phyloP scores from a whole-genome alignment of 2,797 vertebrate species.

The Lepus oiostolus region DNA sequence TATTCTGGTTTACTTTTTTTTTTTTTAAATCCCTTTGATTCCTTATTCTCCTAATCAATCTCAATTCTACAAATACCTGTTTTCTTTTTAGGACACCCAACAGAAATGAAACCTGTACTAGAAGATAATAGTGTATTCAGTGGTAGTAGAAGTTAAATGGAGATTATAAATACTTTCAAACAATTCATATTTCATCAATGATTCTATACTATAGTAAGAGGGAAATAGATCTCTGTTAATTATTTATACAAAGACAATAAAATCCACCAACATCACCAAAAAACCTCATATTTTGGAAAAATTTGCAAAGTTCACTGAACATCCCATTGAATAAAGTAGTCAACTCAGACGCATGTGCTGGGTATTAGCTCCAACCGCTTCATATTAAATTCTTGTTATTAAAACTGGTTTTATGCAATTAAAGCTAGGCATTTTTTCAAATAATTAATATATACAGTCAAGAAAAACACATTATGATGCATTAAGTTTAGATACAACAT shows the following conservation, averaged over 20 bases:
- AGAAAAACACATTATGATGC: not conserved
- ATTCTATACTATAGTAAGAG: not conserved
- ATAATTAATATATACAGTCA: not conserved
- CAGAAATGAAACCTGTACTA: not conserved
- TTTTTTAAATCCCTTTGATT: not conserved
- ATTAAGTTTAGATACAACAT: not conserved
- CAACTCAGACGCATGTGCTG: not conserved
- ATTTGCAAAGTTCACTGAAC: not conserved
- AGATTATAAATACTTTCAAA: not conserved
- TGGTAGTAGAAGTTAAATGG: not conserved
- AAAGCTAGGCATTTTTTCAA: not conserved
- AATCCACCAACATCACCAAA: not conserved
- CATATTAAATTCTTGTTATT: not conserved
- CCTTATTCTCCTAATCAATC: not conserved
- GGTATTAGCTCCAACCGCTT: not conserved
- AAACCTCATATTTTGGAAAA: not conserved
- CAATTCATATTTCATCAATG: not conserved
- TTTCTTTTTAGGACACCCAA: conserved; percentile 17
- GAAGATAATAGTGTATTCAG: not conserved
- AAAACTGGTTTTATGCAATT: not conserved
- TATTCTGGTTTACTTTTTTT: not conserved
- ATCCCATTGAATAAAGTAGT: not conserved
- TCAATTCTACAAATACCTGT: conserved; percentile 31
- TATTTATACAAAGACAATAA: not conserved
- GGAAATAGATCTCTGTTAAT: not conserved